These are phyloP conservation scores for Aphyosemion australe DNA, from an alignment of 2,113 vertebrate genomes.

Conservation along the genomic window DNA sequence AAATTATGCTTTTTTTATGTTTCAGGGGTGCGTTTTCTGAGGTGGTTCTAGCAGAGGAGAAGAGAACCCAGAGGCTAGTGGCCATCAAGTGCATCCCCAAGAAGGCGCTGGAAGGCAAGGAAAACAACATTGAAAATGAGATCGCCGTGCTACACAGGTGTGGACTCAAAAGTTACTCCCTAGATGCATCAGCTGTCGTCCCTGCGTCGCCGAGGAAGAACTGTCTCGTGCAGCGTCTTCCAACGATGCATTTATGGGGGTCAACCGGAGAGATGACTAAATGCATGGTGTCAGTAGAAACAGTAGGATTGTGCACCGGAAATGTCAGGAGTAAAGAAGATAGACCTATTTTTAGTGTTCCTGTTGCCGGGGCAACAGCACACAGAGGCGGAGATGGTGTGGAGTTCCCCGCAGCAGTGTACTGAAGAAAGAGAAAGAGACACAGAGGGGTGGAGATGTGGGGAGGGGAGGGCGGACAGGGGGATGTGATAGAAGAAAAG, in stretches of 20 bases:
- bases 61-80: conserved; percentile 88
- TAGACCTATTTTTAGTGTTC: conserved; percentile 84
- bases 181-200: not conserved
- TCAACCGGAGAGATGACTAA: conserved; percentile 66
- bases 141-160: conserved; percentile 96
- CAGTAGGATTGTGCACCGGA: conserved; percentile 77
- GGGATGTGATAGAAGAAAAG: conserved; percentile 14
- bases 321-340: conserved; percentile 84
- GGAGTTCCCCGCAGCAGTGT: conserved; percentile 80
- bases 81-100: conserved; percentile 98
- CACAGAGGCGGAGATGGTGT: conserved; percentile 77
- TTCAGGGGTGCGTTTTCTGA: conserved; percentile 95
- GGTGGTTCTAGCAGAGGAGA: conserved; percentile 95
- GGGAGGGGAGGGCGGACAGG: conserved; percentile 3
- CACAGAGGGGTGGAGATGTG: conserved; percentile 52
- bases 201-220: conserved; percentile 14
- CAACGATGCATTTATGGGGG: conserved; percentile 30
- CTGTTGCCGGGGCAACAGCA: conserved; percentile 83
- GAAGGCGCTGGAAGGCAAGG: conserved; percentile 95
- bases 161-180: conserved; percentile 19
- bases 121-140: conserved; percentile 97
- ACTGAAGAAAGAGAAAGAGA: conserved; percentile 69
- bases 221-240: not conserved
- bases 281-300: conserved; percentile 76
- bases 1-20: not conserved